Conservation (phyloP, 2,113 vertebrate genomes). For the Amphiprion percula region DNA sequence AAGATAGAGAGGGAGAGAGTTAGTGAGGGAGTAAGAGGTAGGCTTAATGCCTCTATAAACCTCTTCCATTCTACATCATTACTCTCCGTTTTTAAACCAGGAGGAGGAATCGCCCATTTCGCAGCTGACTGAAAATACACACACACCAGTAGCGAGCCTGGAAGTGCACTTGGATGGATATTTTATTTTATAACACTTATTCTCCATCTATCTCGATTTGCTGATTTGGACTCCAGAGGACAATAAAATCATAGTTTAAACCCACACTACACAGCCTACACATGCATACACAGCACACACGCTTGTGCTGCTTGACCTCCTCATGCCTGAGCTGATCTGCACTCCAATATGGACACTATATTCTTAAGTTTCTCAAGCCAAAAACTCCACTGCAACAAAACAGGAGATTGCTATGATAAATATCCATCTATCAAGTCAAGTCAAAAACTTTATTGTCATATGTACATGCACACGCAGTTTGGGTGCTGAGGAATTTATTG, state of each 20-base stretch:
- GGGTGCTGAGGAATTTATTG: too few relatives aligned
- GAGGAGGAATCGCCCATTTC: constrained; percentile 75
- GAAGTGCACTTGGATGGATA: constrained; percentile 47
- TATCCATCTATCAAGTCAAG: background rate
- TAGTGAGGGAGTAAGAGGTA: constrained; percentile 51
- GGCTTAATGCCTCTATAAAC: constrained; percentile 78
- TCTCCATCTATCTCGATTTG: constrained; percentile 65
- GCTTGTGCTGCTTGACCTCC: constrained; percentile 22
- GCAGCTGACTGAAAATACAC: constrained; percentile 68
- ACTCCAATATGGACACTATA: background rate
- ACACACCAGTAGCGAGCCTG: constrained; percentile 31
- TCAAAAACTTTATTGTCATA: too few relatives aligned
- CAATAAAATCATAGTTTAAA: constrained; percentile 61
- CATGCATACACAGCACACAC: background rate
- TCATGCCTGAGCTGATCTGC: constrained; percentile 28
- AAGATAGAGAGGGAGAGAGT: constrained; percentile 42
- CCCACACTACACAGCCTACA: constrained; percentile 39
- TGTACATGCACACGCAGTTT: too few relatives aligned
- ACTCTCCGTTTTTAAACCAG: constrained; percentile 72
- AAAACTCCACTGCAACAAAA: background rate
- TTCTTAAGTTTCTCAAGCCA: background rate
- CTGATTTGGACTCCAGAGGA: constrained; percentile 55
- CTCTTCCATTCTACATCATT: constrained; percentile 77
- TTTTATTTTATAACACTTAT: constrained; percentile 77
- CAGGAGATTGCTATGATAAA: background rate